Conservation (phyloP, 2,888 invertebrate genomes). For the Athalia circularis region DNA sequence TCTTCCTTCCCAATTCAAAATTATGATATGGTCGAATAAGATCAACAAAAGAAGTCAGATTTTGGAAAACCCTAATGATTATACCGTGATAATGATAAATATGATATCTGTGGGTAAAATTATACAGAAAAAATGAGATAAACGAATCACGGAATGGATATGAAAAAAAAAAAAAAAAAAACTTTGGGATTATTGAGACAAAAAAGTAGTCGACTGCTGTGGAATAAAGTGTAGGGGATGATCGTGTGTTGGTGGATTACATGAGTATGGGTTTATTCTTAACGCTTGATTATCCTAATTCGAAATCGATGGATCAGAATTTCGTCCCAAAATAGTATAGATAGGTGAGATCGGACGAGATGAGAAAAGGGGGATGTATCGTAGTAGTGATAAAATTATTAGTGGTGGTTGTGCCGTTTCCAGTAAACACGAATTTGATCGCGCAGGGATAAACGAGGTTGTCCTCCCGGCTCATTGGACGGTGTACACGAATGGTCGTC, state of each 20-base stretch:
- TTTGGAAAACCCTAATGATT: too few species aligned
- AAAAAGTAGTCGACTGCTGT: background rate
- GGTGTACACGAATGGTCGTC: slow-evolving; percentile 2
- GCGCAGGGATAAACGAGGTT: slow-evolving; percentile 16
- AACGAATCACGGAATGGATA: background rate
- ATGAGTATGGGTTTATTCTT: background rate
- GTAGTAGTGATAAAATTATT: background rate
- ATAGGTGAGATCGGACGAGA: background rate
- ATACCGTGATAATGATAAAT: too few species aligned
- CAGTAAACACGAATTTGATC: slow-evolving; percentile 34
- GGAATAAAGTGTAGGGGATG: background rate
- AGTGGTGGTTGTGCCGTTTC: background rate
- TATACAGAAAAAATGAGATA: too few species aligned
- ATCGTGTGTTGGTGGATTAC: background rate
- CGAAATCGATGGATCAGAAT: slow-evolving; percentile 23
- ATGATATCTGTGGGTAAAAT: too few species aligned
- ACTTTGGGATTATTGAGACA: background rate
- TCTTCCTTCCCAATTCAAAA: too few species aligned
- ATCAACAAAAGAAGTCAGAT: too few species aligned
- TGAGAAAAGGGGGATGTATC: background rate
- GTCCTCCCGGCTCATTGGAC: slow-evolving; percentile 16
- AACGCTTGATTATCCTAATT: slow-evolving; percentile 25
- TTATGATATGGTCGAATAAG: too few species aligned
- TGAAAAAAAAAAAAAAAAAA: background rate
- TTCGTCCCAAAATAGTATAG: slow-evolving; percentile 14